A percentile compares a stretch with the other conserved stretches of the same genome.
These are phyloP conservation scores for Drosophila pullipes DNA, from an alignment of 2,888 invertebrate species.

Conservation along the genomic window DNA sequence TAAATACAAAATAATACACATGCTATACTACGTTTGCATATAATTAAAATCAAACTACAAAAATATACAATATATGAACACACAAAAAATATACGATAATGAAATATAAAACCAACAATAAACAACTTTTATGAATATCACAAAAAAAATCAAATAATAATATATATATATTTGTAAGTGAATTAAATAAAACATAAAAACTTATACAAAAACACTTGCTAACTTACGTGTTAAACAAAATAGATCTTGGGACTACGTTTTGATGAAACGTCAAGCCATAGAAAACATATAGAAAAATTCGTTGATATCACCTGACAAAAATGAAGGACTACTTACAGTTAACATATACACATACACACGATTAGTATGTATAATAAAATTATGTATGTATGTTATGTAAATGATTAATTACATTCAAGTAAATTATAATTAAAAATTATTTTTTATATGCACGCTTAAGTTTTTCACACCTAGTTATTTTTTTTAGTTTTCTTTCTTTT, in stretches of 20 bases:
- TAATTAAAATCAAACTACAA: slow-evolving; percentile 58
- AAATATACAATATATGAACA: slow-evolving; percentile 60
- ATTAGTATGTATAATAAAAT: slow-evolving; percentile 17
- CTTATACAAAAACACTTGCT: slow-evolving; percentile 9
- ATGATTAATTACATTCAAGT: slow-evolving; percentile 38
- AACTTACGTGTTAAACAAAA: slow-evolving; percentile 47
- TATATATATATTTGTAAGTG: slow-evolving; percentile 10
- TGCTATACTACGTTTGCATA: slow-evolving; percentile 32
- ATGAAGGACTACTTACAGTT: slow-evolving; percentile 69
- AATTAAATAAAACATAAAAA: slow-evolving; percentile 20
- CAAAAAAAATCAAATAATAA: slow-evolving; percentile 51
- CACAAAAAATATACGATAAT: slow-evolving; percentile 24
- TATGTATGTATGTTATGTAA: slow-evolving; percentile 32
- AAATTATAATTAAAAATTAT: slow-evolving; percentile 45
- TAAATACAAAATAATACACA: slow-evolving; percentile 58
- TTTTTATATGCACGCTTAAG: slow-evolving; percentile 53
- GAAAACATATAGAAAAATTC: slow-evolving; percentile 71
- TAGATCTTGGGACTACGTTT: slow-evolving; percentile 18
- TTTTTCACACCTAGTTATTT: slow-evolving; percentile 61
- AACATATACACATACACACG: slow-evolving; percentile 38
- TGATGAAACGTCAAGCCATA: slow-evolving; percentile 10
- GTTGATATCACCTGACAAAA: slow-evolving; percentile 82
- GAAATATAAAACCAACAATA: slow-evolving; percentile 50
- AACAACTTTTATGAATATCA: slow-evolving; percentile 61
- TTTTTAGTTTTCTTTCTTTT: slow-evolving; percentile 31